Conservation (phyloP, 2,888 invertebrate species). For the Zelleria hepariella region DNA sequence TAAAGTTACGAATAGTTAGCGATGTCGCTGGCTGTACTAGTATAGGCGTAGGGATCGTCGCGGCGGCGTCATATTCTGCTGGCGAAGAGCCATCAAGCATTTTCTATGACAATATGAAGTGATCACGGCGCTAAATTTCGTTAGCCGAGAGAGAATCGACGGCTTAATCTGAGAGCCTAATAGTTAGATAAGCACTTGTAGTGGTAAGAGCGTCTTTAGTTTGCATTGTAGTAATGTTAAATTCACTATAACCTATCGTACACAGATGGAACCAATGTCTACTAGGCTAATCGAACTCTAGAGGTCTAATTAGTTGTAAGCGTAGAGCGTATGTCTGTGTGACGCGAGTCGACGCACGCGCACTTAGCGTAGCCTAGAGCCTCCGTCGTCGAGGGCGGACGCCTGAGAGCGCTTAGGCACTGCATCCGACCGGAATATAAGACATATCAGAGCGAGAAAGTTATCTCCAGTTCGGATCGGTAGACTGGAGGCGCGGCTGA, state of each 20-base stretch:
- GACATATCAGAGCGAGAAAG: no score
- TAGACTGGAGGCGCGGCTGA: not conserved
- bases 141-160: constrained; percentile 35
- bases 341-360: not conserved
- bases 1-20: not conserved
- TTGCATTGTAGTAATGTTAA: constrained; percentile 40
- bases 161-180: constrained; percentile 44
- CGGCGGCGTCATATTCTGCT: not conserved
- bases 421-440: no score
- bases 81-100: not conserved
- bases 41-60: not conserved
- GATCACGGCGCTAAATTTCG: constrained; percentile 16
- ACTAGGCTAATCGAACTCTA: constrained; percentile 41
- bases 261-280: constrained; percentile 57
- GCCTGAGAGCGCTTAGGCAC: no score
- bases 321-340: constrained; percentile 23
- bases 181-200: constrained; percentile 38
- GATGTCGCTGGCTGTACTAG: not conserved
- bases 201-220: constrained; percentile 44
- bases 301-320: constrained; percentile 45
- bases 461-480: no score
- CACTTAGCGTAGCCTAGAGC: not conserved
- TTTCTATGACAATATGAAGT: constrained; percentile 2
- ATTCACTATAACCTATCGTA: constrained; percentile 20
- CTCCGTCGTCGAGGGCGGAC: not conserved